Percentiles rank a stretch among this genome's conserved stretches.
phyloP scores from a whole-genome alignment of 2,113 vertebrate species.

The Misgurnus mizolepis region DNA sequence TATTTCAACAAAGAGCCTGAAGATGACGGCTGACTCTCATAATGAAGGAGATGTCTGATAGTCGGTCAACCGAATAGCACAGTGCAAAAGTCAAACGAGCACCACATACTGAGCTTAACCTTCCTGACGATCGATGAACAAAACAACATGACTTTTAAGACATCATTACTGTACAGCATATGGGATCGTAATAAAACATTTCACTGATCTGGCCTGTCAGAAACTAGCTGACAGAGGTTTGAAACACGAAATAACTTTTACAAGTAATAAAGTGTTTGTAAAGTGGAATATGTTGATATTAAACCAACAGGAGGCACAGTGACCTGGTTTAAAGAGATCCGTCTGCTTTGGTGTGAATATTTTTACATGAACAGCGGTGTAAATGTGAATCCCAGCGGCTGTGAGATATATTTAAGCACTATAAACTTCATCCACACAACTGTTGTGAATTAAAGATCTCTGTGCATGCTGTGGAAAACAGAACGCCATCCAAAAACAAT shows the following conservation, averaged over 20 bases:
- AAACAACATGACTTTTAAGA: neutral
- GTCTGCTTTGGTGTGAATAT: neutral
- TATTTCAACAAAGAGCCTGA: neutral
- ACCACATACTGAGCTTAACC: neutral
- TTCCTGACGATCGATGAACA: neutral
- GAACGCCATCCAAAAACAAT: slow-evolving; percentile 36
- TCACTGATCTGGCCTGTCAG: neutral
- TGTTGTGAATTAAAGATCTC: slow-evolving; percentile 21
- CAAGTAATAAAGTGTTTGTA: neutral
- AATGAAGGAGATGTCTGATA: no score
- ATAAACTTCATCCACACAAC: slow-evolving; percentile 24
- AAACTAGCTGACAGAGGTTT: neutral
- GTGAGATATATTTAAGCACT: slow-evolving; percentile 15
- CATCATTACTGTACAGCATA: neutral
- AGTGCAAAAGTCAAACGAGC: slow-evolving; percentile 1
- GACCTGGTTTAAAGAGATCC: neutral
- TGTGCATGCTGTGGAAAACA: slow-evolving; percentile 15
- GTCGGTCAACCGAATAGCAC: neutral
- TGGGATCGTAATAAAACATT: neutral
- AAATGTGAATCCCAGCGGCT: slow-evolving; percentile 21
- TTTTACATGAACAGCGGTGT: neutral
- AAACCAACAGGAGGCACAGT: neutral
- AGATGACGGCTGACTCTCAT: neutral
- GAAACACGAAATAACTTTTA: neutral
- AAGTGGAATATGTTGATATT: neutral